phyloP scores from a whole-genome alignment of 2,797 vertebrate species.

The Xiphorhynchus erythropygius region DNA sequence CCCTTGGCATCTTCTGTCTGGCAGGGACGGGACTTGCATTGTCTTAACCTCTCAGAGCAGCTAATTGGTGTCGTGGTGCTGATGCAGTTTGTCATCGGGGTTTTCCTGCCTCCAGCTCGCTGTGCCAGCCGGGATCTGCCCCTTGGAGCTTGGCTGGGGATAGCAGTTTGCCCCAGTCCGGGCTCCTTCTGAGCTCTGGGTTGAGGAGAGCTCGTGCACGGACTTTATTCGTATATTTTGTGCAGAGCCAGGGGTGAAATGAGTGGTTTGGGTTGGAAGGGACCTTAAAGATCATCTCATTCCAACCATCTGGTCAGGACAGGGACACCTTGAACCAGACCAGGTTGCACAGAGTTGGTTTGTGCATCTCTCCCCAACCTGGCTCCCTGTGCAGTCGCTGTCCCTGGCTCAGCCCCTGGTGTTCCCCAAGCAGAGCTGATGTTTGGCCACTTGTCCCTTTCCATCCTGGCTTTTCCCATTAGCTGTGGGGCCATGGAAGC shows the following conservation, averaged over 20 bases:
- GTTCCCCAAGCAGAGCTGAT: neutral
- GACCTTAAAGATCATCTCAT: neutral
- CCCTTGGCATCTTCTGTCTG: slow-evolving; percentile 41
- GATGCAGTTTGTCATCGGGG: neutral
- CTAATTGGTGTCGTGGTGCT: neutral
- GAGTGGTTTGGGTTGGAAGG: neutral
- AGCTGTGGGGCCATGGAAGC: fast-evolving
- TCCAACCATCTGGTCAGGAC: neutral
- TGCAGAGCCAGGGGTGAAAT: neutral
- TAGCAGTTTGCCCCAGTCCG: fast-evolving
- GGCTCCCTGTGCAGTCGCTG: fast-evolving
- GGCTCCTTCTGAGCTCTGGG: neutral
- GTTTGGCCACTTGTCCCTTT: neutral
- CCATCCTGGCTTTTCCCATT: neutral
- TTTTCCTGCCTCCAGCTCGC: fast-evolving
- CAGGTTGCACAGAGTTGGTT: neutral
- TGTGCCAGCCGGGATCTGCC: neutral
- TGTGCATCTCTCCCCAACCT: fast-evolving
- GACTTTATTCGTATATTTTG: neutral
- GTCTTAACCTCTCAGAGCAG: slow-evolving; percentile 25
- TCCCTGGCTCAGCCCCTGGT: fast-evolving
- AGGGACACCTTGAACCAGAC: neutral
- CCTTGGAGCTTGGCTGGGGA: neutral
- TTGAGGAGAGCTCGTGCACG: fast-evolving
- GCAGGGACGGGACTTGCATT: neutral